Percentiles rank a stretch among this genome's conserved stretches.
phyloP scores from a whole-genome alignment of 2,113 vertebrate species.

The Rhombomys opimus region DNA sequence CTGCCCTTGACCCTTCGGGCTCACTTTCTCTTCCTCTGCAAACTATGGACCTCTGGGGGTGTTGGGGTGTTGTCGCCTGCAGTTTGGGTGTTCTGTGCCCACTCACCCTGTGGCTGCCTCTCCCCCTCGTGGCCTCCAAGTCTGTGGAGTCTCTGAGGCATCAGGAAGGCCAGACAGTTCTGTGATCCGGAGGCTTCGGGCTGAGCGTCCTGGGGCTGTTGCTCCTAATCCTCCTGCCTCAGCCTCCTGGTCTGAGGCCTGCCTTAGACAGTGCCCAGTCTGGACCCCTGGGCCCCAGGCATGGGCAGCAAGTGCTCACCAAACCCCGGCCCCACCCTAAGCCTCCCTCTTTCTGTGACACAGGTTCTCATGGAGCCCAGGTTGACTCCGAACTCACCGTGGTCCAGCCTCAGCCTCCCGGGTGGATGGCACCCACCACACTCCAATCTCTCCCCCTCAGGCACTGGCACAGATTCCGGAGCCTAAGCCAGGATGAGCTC shows the following conservation, averaged over 20 bases:
- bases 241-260: not conserved
- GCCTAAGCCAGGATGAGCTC: not conserved
- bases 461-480: not conserved
- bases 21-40: not conserved
- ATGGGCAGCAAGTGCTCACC: not conserved
- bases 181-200: not conserved
- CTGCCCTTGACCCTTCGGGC: too few relatives aligned
- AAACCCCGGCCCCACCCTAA: not conserved
- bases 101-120: too few relatives aligned
- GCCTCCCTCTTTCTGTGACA: not conserved
- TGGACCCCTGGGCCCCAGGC: not conserved
- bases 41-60: not conserved
- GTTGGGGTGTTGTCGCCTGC: not conserved
- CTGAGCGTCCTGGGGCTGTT: not conserved
- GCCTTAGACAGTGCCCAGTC: too few relatives aligned
- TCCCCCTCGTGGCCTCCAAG: accelerated
- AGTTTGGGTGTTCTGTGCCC: not conserved
- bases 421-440: not conserved
- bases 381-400: not conserved
- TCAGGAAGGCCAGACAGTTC: not conserved
- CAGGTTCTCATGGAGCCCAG: not conserved
- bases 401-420: not conserved
- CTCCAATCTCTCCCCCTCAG: not conserved
- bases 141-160: not conserved
- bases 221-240: not conserved